Percentiles rank a stretch among this genome's conserved stretches.
Evolutionary conservation across 1,140 invertebrate genomes (phyloP).

Genomic region (Pogonognathellus flavescens): DNA sequence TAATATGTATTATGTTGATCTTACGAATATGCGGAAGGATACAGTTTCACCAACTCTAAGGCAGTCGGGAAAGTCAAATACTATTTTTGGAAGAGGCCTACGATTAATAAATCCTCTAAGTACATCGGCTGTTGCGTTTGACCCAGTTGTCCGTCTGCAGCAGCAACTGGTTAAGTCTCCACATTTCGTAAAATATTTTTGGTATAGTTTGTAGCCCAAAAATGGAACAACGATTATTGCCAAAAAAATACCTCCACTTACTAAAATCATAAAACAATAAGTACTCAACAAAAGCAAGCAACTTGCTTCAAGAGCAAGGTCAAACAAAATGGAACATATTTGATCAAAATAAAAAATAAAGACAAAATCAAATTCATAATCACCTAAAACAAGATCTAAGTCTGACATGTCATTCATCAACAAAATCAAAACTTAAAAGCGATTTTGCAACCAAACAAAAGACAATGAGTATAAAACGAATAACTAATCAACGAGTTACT

Average conservation of each 20-base stretch:
- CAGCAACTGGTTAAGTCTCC: slow-evolving; percentile 33
- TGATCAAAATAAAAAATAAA: slow-evolving; percentile 48
- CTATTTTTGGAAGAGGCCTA: slow-evolving; percentile 48
- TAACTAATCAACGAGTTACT: too few relatives aligned
- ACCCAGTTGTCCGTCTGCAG: neutral
- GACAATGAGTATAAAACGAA: too few relatives aligned
- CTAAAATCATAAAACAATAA: slow-evolving; percentile 64
- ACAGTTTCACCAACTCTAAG: slow-evolving; percentile 60
- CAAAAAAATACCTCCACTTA: slow-evolving; percentile 60
- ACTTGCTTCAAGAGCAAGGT: neutral
- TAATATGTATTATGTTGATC: too few relatives aligned
- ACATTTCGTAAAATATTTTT: slow-evolving; percentile 50
- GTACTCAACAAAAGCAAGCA: slow-evolving; percentile 55
- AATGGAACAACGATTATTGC: slow-evolving; percentile 50
- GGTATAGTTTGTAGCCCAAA: slow-evolving; percentile 56
- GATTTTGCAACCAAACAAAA: neutral
- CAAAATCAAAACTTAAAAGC: neutral
- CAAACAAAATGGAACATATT: slow-evolving; percentile 18
- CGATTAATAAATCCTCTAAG: slow-evolving; percentile 44
- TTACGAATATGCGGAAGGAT: slow-evolving; percentile 56
- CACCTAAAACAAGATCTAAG: slow-evolving; percentile 33
- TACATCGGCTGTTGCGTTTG: neutral
- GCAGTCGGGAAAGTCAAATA: slow-evolving; percentile 55
- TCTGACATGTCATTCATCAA: neutral
- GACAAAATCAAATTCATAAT: slow-evolving; percentile 39